phyloP scores from a whole-genome alignment of 1,140 invertebrate species.

The Dendroctonus valens region DNA sequence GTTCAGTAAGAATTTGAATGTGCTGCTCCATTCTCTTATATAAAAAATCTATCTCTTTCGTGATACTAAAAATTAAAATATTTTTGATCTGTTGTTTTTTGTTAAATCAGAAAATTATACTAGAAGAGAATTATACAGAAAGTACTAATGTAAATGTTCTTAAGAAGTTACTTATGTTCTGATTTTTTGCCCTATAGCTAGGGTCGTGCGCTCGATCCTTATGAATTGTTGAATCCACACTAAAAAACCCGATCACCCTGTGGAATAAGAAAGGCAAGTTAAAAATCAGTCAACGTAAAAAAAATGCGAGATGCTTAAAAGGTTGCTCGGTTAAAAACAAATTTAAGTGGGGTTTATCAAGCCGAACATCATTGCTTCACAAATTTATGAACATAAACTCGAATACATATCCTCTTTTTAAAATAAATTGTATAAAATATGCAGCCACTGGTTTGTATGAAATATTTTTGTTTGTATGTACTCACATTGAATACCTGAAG shows the following conservation, averaged over 20 bases:
- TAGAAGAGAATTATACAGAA: too few species aligned
- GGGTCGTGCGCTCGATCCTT: conserved; percentile 48
- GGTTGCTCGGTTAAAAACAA: too few species aligned
- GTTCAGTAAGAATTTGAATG: too few species aligned
- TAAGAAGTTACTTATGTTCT: conserved; percentile 38
- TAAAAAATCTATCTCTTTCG: too few species aligned
- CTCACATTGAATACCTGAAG: conserved; percentile 18
- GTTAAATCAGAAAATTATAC: too few species aligned
- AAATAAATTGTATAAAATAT: conserved; percentile 9
- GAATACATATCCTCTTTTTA: background rate
- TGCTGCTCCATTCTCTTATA: too few species aligned
- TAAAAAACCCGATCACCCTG: conserved; percentile 46
- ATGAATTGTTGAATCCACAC: conserved; percentile 41
- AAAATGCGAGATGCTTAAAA: background rate
- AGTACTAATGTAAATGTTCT: conserved; percentile 5
- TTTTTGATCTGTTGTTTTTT: too few species aligned
- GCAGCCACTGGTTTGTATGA: conserved; percentile 18
- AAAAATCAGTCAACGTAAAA: conserved; percentile 1
- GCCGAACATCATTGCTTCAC: too few species aligned
- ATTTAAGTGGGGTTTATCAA: too few species aligned
- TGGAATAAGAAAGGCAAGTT: conserved; percentile 48
- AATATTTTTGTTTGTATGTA: conserved; percentile 18
- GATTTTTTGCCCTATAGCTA: conserved; percentile 52
- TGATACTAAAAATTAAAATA: too few species aligned
- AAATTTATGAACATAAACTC: too few species aligned